Evolutionary conservation across 2,888 invertebrate genomes (phyloP), one percentile per base, ranked within the genome.

Genomic region (Apamea monoglypha): DNA sequence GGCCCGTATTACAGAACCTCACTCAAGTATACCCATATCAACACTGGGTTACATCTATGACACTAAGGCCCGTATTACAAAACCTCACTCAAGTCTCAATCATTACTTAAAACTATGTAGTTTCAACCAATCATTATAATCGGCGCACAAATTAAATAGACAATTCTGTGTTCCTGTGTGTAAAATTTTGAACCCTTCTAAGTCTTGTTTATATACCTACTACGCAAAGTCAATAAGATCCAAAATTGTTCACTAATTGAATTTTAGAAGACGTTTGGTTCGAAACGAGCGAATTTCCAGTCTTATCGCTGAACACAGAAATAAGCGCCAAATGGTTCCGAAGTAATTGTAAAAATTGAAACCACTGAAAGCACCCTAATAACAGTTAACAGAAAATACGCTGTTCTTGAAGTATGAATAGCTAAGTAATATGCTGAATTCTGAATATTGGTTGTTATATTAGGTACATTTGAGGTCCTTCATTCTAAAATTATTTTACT

Each of bases 221-320:
- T 25, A 8, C 25, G n/a, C 14, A 21, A 76, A 73, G 18, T 56
- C 70, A 81, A 76, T 75, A 69, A 70, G 16, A 76, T 71, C 53
- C 76, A 85, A 82, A 78, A 76, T 53, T 69, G 61, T 66, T 59
- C 56, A 44, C 77, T 82, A 80, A 82, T 79, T 79, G 44, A 82
- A 74, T 73, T 78, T 79, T 53, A 80, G 67, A 79, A 74, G 77
- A 53, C 69, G 59, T 72, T 67, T 79, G 61, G 71, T 66, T 59
- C 32, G 16, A 72, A 69, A 74, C 61, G 36, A 73, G 50, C 63
- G n/a, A 77, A 72, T 79, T 76, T 77, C 50, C 29, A 50, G 66
- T 66, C 29, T 61, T 67, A 72, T 71, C 59, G 61, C 53, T 21
- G 64, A 76, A 80, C 76, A 76, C 86, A 67, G 69, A 71, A 88